phyloP scores from a whole-genome alignment of 2,797 vertebrate genomes.

The Notolabrus celidotus region DNA sequence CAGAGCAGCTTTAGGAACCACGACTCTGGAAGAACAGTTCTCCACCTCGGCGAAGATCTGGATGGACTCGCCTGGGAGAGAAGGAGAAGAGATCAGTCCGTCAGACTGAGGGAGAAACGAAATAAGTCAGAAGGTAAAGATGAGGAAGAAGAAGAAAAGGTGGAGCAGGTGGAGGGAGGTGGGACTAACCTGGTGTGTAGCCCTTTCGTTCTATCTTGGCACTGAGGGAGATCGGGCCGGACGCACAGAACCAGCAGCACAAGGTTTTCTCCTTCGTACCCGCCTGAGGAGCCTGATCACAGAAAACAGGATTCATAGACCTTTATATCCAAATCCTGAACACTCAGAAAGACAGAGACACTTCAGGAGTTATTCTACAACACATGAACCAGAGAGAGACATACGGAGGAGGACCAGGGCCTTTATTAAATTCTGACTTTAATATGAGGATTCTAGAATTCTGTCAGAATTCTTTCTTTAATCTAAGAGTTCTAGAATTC shows the following conservation, averaged over 20 bases:
- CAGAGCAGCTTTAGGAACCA: constrained; percentile 98
- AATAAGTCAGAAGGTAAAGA: constrained; percentile 36
- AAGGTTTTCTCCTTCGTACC: constrained; percentile 98
- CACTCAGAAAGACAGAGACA: not conserved
- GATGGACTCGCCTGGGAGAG: constrained; percentile 92
- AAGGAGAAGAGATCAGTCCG: constrained; percentile 61
- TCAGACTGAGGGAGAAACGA: constrained; percentile 67
- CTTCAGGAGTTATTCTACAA: no score
- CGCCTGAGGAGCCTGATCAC: constrained; percentile 92
- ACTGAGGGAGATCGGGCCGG: constrained; percentile 98
- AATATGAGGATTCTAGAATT: no score
- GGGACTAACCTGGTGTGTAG: constrained; percentile 93
- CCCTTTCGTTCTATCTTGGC: constrained; percentile 99
- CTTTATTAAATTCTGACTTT: no score
- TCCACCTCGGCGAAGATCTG: constrained; percentile 98
- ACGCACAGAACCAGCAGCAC: constrained; percentile 99
- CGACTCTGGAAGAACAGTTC: constrained; percentile 95
- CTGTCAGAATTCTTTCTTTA: no score
- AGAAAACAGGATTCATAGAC: not conserved
- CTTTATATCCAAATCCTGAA: not conserved
- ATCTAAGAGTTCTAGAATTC: no score
- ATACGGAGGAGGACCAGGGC: no score
- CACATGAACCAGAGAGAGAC: no score
- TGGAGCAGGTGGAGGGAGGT: not conserved
- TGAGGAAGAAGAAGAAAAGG: not conserved